Base-by-base conservation (phyloP, 2,797 vertebrate genomes). In the Anas georgica region DNA sequence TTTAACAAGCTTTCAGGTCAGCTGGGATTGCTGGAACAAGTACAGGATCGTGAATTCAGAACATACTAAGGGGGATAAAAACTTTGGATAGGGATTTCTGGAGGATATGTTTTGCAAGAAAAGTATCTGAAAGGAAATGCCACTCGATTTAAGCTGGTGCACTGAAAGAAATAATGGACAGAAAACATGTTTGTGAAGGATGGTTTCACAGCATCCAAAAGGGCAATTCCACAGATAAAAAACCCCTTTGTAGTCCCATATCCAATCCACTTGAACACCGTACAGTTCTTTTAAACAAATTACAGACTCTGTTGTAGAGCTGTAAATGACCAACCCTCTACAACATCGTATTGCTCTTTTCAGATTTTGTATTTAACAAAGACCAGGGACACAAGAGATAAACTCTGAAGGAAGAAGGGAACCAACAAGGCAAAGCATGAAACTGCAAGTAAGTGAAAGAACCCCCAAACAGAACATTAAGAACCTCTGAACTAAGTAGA, bases 1-100 rank as follows among this genome's bases (percentile, higher is more conserved):
- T 94, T 94, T 92, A 88, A 66, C 67, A 66, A 82, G 76, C 72
- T 87, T 96, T 72, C 37, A 39, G 55, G 58, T 92, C 41, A 87
- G 78, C 46, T 82, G 64, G 35, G 33, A 83, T 11, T 77, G 75
- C 82, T 83, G 62, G 75, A 91, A 87, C 33, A 79, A 84, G 28
- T 29, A 66, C 1, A 77, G 63, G 70, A 86, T 86, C 29, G 52
- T 31, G 26, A 93, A 86, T 88, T 73, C 46, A 46, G 80, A 93
- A 68, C 58, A 64, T 1, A 11, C 70, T 81, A 83, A 76, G 66
- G 72, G 46, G 60, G 68, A 41, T 18, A 79, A 83, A 77, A 50
- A 59, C 55, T 81, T 66, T 58, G 31, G 58, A 41, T 10, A 48
- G 31, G 41, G 50, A 35, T 79, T 91, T 91, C 6, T 81, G 17